A percentile compares a stretch with the other conserved stretches of the same genome.
phyloP scores from a whole-genome alignment of 2,797 vertebrate species.

The Tadarida brasiliensis region DNA sequence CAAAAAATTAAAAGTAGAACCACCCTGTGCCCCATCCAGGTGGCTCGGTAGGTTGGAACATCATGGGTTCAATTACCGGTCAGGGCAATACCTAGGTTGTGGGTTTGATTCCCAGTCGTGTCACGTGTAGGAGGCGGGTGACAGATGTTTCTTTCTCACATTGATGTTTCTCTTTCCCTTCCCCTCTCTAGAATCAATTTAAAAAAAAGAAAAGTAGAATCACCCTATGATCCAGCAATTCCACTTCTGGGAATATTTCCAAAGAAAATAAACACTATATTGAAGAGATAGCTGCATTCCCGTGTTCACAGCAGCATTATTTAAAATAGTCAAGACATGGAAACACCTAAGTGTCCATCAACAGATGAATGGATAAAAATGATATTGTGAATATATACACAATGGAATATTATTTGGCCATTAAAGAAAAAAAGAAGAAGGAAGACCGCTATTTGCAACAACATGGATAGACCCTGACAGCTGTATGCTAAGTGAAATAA shows the following conservation, averaged over 20 bases:
- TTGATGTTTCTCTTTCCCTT: neutral
- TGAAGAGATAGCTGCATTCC: neutral
- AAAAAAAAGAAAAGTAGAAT: neutral
- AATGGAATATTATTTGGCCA: neutral
- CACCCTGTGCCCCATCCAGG: neutral
- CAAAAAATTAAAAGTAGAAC: neutral
- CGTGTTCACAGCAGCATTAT: neutral
- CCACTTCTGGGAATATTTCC: neutral
- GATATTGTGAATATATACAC: neutral
- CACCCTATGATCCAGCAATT: neutral
- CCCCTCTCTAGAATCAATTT: neutral
- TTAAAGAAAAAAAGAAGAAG: neutral
- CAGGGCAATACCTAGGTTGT: neutral
- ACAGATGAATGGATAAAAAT: neutral
- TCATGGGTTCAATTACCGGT: neutral
- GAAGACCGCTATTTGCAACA: neutral
- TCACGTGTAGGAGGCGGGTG: neutral
- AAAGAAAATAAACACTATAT: neutral
- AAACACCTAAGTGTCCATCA: neutral
- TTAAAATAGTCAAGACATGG: neutral
- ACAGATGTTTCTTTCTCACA: neutral
- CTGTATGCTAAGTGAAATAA: neutral
- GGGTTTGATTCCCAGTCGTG: neutral
- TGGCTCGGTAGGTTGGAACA: neutral
- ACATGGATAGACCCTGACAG: neutral